Evolutionary conservation across 2,797 vertebrate species (phyloP), one percentile per base, ranked within the genome.

Genomic region (Ptychobarbus kaznakovi): DNA sequence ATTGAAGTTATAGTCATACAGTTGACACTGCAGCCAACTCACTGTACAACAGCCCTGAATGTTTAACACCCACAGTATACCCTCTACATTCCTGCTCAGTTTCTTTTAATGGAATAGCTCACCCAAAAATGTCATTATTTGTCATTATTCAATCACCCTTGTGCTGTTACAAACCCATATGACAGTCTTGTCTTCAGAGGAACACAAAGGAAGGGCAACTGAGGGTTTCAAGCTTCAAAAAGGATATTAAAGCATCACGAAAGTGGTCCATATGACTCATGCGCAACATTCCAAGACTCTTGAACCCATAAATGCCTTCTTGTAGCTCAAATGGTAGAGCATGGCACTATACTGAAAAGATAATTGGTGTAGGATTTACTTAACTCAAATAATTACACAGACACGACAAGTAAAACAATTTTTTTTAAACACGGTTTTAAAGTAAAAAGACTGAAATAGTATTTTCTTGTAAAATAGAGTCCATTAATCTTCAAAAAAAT

Each of bases 1-100:
- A n/a, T 40, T 84, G 76, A 42, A 72, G 56, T 72, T 83, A 70
- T 53, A 84, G 73, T 81, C 56, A 68, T 75, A 79, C 81, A 86
- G 49, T 66, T 84, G 81, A 53, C 28, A 82, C 44, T 44, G 82
- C 63, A 49, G 25, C 38, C 81, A 66, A 85, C 82, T 70, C 61
- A 75, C 58, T 42, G 63, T 65, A 65, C 73, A 74, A 75, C 51
- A 78, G 22, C 44, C 46, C 28, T 78, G 35, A 79, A 80, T 73
- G 25, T 88, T 9, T 46, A 75, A 70, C 63, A 72, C 70, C 22
- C 65, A 56, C 20, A 81, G 28, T 66, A 42, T 42, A 66, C 15
- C 63, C 28, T 53, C 25, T n/a, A 63, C 25, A 61, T 32, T 25
- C 13, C 20, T 20, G 58, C 20, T 53, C 46, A 28, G 44, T 22